phyloP scores from a whole-genome alignment of 2,113 vertebrate species.

The Gadus macrocephalus region DNA sequence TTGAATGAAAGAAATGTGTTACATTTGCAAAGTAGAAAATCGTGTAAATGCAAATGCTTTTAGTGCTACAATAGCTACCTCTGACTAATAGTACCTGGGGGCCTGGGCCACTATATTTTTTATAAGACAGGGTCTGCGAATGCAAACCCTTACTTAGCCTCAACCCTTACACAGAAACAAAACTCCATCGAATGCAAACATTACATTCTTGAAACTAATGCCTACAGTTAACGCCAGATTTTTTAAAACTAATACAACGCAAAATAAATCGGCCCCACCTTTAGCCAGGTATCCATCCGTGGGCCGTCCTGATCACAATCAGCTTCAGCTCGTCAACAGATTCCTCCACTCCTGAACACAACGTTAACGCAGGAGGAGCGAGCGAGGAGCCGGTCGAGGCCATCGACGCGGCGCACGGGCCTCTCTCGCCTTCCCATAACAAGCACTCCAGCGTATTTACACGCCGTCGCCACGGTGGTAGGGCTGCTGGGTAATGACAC shows the following conservation, averaged over 20 bases:
- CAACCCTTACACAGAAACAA: slow-evolving; percentile 8
- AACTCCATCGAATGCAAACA: background rate
- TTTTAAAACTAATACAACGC: no score
- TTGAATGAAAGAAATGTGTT: slow-evolving; percentile 13
- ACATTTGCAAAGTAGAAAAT: slow-evolving; percentile 11
- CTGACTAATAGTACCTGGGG: slow-evolving; percentile 24
- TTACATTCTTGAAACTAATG: no score
- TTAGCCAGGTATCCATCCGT: no score
- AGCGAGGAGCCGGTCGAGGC: no score
- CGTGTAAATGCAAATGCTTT: slow-evolving; percentile 48
- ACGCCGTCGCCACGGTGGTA: slow-evolving; percentile 34
- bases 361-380: no score
- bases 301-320: no score
- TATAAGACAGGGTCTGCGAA: slow-evolving; percentile 16
- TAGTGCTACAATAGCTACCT: slow-evolving; percentile 31
- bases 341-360: no score
- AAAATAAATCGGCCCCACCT: no score
- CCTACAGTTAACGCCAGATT: no score
- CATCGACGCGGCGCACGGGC: no score
- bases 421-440: no score
- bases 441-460: background rate
- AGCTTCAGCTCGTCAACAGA: no score
- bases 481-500: slow-evolving; percentile 57
- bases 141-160: background rate
- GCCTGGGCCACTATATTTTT: slow-evolving; percentile 22